These are phyloP conservation scores for Hypomecis punctinalis DNA, from an alignment of 2,888 invertebrate genomes.

Conservation along the genomic window DNA sequence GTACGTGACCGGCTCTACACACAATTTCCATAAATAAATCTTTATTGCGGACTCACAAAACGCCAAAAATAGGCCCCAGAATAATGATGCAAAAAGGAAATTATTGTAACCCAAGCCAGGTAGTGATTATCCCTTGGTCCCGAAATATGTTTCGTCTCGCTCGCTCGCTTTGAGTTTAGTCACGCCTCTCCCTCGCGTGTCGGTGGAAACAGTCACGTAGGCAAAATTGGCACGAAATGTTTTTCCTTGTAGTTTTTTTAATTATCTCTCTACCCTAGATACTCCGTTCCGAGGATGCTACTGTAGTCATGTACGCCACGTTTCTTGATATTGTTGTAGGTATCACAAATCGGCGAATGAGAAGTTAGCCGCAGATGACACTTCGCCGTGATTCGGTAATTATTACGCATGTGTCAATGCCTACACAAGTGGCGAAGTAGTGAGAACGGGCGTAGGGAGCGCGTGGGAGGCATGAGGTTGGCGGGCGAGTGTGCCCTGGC, in stretches of 20 bases:
- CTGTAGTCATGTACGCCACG: constrained; percentile 19
- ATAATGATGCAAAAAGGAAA: constrained; percentile 29
- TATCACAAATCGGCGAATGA: no score
- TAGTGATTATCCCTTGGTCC: constrained; percentile 20
- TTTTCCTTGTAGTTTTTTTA: constrained; percentile 28
- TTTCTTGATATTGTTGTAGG: background rate
- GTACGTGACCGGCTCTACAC: constrained; percentile 20
- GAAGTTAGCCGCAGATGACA: no score
- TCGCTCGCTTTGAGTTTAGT: constrained; percentile 5
- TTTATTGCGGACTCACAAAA: constrained; percentile 18
- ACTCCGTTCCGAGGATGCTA: background rate
- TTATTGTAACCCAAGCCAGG: constrained; percentile 26
- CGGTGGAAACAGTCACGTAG: constrained; percentile 52
- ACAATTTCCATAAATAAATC: constrained; percentile 22
- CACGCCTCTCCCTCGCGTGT: constrained; percentile 39
- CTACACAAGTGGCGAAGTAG: no score
- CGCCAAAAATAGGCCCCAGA: constrained; percentile 23
- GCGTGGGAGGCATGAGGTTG: no score
- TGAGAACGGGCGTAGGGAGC: no score
- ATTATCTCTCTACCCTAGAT: constrained; percentile 13
- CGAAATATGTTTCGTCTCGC: background rate
- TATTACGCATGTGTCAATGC: no score
- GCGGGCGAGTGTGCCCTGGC: no score
- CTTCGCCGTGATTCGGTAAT: no score
- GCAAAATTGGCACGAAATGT: constrained; percentile 42